Evolutionary conservation across 2,888 invertebrate species (phyloP), one percentile per base, ranked within the genome.

Genomic region (Lordiphosa andalusiaca): DNA sequence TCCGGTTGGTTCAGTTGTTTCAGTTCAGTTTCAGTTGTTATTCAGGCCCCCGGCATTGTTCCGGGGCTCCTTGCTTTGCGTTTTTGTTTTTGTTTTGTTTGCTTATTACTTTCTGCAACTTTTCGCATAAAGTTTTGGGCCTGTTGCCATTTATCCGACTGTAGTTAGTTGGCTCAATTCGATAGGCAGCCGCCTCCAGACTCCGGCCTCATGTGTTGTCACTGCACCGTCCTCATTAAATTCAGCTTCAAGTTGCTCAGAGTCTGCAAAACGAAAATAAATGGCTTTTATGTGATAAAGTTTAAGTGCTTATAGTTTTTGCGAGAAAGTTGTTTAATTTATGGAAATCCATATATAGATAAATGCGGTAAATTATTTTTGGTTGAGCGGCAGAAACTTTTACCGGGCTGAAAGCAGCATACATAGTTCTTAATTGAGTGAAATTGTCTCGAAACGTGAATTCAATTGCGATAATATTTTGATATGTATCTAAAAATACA

Each of bases 21-120:
- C 36, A 9, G 39, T 39, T 39, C 16, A 12, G 57, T 66, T 57
- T 47, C 46, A 65, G 57, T 54, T 35, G 48, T 21, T 53, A 13
- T 30, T 52, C 44, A 33, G 33, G 33, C 33, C 33, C 16, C 44
- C 33, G 33, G 33, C 44, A 44, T 67, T 51, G 47, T 47, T 62
- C 46, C 50, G 52, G 67, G 42, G 62, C 53, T 61, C 53, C 39
- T 23, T 47, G 30, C 1, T 30, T 54, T 44, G 39, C n/a, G 52
- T 38, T 30, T 63, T 56, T 57, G 47, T 63, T 51, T 55, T 51
- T 62, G 33, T 33, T 49, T 55, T 53, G 61, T 74, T 68, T 60
- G 71, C 73, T 69, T 81, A 77, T 77, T 70, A 74, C 74, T 80
- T 80, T 74, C 47, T 42, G 61, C 54, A 73, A 76, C 53, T 83